A percentile compares a stretch with the other conserved stretches of the same genome.
These are phyloP conservation scores for Drosophila rufa DNA, from an alignment of 1,140 invertebrate species.

Conservation along the genomic window DNA sequence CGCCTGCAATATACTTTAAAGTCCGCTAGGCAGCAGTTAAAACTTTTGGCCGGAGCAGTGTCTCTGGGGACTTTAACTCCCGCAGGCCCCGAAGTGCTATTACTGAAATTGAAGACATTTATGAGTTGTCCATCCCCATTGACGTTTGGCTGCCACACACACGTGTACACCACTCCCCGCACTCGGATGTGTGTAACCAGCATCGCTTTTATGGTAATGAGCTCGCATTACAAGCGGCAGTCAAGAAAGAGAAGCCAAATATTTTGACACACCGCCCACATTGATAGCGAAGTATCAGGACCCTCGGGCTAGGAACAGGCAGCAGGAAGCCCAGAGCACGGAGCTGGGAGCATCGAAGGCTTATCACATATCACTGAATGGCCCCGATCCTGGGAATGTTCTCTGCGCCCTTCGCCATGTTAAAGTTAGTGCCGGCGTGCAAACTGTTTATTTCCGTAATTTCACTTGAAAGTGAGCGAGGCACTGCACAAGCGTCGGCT, in stretches of 20 bases:
- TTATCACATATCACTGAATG: constrained; percentile 69
- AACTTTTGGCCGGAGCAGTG: constrained; percentile 63
- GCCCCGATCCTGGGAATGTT: constrained; percentile 12
- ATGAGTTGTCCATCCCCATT: constrained; percentile 57
- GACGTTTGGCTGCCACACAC: constrained; percentile 23
- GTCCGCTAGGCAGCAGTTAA: constrained; percentile 71
- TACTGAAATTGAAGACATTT: constrained; percentile 82
- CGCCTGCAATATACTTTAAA: constrained; percentile 63
- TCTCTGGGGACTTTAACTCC: constrained; percentile 47
- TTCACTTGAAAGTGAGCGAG: constrained; percentile 49
- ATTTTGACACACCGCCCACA: constrained; percentile 68
- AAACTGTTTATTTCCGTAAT: constrained; percentile 75
- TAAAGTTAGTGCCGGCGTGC: constrained; percentile 67
- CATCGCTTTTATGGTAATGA: constrained; percentile 81
- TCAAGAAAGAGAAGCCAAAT: constrained; percentile 43
- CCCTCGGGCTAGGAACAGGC: constrained; percentile 10
- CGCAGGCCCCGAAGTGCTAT: constrained; percentile 77
- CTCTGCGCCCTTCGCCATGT: constrained; percentile 4
- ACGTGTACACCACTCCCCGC: constrained; percentile 16
- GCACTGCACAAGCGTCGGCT: not conserved
- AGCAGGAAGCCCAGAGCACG: not conserved
- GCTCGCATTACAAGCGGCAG: constrained; percentile 76
- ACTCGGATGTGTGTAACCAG: constrained; percentile 30
- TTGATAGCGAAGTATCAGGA: constrained; percentile 33
- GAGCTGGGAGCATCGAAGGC: constrained; percentile 36